These are phyloP conservation scores for Chrysocyon brachyurus DNA, from an alignment of 2,797 vertebrate genomes.

Conservation along the genomic window DNA sequence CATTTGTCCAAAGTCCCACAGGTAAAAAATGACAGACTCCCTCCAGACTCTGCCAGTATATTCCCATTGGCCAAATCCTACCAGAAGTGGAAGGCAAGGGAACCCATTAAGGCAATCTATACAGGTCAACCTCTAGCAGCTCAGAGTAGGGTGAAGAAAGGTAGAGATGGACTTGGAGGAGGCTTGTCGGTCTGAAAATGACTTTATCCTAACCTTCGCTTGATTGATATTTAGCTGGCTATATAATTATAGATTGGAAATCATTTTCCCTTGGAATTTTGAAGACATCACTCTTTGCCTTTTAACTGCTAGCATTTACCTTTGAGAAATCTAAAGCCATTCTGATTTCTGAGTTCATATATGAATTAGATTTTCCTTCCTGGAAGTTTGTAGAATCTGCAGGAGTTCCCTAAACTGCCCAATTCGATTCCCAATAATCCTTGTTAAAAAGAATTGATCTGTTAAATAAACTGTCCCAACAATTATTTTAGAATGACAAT, in stretches of 20 bases:
- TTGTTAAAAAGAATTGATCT: constrained; percentile 7
- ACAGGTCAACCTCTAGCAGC: neutral
- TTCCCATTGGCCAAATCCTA: neutral
- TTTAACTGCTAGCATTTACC: neutral
- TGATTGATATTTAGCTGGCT: neutral
- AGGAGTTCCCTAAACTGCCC: neutral
- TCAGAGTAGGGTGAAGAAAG: neutral
- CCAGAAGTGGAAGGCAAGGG: neutral
- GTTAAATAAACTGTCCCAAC: neutral
- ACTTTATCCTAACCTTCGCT: neutral
- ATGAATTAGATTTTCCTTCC: neutral
- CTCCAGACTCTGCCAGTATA: neutral
- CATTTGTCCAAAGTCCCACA: neutral
- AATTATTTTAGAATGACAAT: neutral
- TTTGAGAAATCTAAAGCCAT: constrained; percentile 31
- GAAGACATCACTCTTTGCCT: neutral
- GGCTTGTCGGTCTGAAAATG: neutral
- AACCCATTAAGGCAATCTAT: neutral
- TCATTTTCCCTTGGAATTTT: neutral
- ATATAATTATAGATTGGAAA: neutral
- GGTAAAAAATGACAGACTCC: neutral
- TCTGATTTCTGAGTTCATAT: neutral
- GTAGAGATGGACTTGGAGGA: neutral
- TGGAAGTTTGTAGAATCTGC: neutral
- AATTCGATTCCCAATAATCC: neutral